phyloP scores from a whole-genome alignment of 2,113 vertebrate species.

The Epinephelus lanceolatus region DNA sequence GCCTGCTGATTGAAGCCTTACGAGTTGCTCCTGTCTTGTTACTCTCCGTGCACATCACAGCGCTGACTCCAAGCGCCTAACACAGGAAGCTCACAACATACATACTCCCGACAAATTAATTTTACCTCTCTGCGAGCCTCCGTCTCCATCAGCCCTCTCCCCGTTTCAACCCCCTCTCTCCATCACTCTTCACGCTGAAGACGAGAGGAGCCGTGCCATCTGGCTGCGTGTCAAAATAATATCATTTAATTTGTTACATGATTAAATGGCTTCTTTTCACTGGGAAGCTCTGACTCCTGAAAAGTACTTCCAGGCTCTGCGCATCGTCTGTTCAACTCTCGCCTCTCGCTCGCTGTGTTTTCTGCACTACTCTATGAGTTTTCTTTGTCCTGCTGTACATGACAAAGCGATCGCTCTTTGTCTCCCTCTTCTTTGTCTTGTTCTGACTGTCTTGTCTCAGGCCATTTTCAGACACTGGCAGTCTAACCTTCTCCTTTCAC shows the following conservation, averaged over 20 bases:
- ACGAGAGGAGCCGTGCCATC: slow-evolving; percentile 80
- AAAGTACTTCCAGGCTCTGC: slow-evolving; percentile 50
- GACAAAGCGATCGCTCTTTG: slow-evolving; percentile 63
- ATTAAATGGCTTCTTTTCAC: slow-evolving; percentile 84
- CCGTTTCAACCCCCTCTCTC: slow-evolving; percentile 44
- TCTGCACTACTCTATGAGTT: slow-evolving; percentile 24
- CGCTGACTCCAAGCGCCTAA: slow-evolving; percentile 53
- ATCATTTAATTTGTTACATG: slow-evolving; percentile 83
- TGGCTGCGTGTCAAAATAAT: slow-evolving; percentile 82
- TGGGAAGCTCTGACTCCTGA: slow-evolving; percentile 60
- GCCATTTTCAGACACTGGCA: slow-evolving; percentile 64
- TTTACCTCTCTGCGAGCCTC: slow-evolving; percentile 55
- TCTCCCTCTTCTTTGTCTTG: slow-evolving; percentile 68
- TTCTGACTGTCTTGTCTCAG: slow-evolving; percentile 64
- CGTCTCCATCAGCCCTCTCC: slow-evolving; percentile 45
- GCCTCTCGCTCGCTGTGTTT: slow-evolving; percentile 19
- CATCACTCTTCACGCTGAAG: slow-evolving; percentile 68
- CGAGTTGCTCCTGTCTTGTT: slow-evolving; percentile 68
- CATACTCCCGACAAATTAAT: slow-evolving; percentile 64
- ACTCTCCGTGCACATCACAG: slow-evolving; percentile 49
- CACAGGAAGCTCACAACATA: slow-evolving; percentile 59
- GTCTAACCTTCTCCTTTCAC: slow-evolving; percentile 65
- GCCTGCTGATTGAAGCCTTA: slow-evolving; percentile 78
- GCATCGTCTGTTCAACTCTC: slow-evolving; percentile 34
- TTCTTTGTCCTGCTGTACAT: slow-evolving; percentile 61